Base-by-base conservation (phyloP, 2,113 vertebrate species). In the Sander vitreus region DNA sequence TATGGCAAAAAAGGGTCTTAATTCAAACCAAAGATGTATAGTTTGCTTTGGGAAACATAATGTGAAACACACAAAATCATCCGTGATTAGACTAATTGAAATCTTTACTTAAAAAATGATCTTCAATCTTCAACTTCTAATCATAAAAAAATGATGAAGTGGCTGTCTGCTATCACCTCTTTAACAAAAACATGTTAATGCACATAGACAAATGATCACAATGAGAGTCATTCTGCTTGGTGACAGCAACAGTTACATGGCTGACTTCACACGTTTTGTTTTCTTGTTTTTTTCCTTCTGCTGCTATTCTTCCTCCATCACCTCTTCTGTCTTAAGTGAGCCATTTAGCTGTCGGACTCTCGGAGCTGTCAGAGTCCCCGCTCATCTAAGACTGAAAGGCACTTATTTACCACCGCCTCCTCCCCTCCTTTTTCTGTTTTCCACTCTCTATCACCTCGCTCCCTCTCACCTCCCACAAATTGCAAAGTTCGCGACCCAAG, bases 301-400 rank as follows among this genome's bases (percentile, higher is more conserved):
- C 60, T 57, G 33, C 78, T 74, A 30, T 75, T 85, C 68, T 86
- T 77, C 70, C 57, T 70, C 80, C 67, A 69, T 90, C 83, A 78
- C 54, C 48, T 85, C 58, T 74, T 82, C 85, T 80, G 73, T 82
- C 70, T 80, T 68, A 73, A 87, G 80, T 79, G 72, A 84, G 77
- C 81, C 83, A 86, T 92, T 90, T 90, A 90, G 81, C 85, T 85
- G 89, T 86, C 72, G 50, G 63, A 79, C 78, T 68, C 73, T 60
- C 9, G 0, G 47, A 74, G 81, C 88, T 89, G 78, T 91, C 80
- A 86, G 62, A 80, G 54, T 75, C 77, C 80, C 67, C 16, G 68
- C 73, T 76, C 81, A 64, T 89, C 72, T 76, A 64, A 73, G 50
- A 82, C 57, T 85, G 88, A 92, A 89, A 88, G 81, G 75, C 85